Conservation (phyloP, 35 echinoderm and acorn worm species). For the Stichopus chloronotus region DNA sequence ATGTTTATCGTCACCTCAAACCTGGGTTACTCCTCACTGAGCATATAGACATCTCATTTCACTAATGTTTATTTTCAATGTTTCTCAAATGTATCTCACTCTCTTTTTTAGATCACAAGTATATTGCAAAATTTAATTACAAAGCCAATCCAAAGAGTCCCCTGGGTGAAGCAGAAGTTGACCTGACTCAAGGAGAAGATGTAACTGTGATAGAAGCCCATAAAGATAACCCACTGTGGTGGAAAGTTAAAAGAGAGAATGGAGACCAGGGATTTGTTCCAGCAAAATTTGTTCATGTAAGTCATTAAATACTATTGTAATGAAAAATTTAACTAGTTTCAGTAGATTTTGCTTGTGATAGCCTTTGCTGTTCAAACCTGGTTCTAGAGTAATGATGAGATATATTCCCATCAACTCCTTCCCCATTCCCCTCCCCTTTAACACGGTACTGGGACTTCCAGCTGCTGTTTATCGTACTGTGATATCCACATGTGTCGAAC, state of each 20-base stretch:
- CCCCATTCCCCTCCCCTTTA: too few relatives aligned
- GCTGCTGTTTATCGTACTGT: too few relatives aligned
- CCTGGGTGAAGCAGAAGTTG: conserved; percentile 69
- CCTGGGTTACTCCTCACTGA: too few relatives aligned
- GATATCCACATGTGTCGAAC: too few relatives aligned
- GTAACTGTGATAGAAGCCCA: conserved; percentile 62
- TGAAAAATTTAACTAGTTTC: too few relatives aligned
- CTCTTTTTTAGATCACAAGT: neutral
- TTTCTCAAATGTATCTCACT: conserved; percentile 13
- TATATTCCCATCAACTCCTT: too few relatives aligned
- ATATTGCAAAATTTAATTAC: conserved; percentile 81
- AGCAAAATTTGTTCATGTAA: conserved; percentile 74
- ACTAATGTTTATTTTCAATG: neutral
- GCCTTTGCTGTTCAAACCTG: too few relatives aligned
- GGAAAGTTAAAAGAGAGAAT: conserved; percentile 72
- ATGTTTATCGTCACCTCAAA: neutral
- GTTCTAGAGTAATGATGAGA: too few relatives aligned
- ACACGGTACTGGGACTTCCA: too few relatives aligned
- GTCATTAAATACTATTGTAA: too few relatives aligned
- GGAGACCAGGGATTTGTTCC: conserved; percentile 70
- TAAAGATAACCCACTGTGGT: conserved; percentile 73
- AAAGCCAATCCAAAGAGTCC: conserved; percentile 78
- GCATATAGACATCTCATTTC: neutral
- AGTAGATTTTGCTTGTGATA: too few relatives aligned
- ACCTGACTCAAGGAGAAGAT: conserved; percentile 67